Percentiles rank a stretch among this genome's conserved stretches.
phyloP scores from a whole-genome alignment of 2,888 invertebrate genomes.

The Epinotia nisella region DNA sequence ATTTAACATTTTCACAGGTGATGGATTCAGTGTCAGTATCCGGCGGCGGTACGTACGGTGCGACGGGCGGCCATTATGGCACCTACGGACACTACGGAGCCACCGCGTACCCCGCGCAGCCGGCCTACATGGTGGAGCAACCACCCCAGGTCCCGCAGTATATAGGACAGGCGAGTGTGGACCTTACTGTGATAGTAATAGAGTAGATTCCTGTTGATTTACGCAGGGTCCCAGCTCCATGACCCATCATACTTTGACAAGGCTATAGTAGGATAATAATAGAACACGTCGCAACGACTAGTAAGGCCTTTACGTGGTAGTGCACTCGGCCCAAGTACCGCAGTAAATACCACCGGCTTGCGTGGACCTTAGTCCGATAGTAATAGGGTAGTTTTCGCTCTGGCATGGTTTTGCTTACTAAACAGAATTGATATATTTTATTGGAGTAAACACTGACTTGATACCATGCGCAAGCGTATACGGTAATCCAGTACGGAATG shows the following conservation, averaged over 20 bases:
- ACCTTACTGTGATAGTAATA: neutral
- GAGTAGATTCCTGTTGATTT: neutral
- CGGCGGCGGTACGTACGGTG: conserved; percentile 72
- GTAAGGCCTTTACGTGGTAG: conserved; percentile 70
- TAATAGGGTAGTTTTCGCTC: neutral
- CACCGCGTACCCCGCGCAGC: conserved; percentile 75
- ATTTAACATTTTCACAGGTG: conserved; percentile 62
- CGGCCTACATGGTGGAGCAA: conserved; percentile 79
- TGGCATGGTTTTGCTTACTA: no score
- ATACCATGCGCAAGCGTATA: neutral
- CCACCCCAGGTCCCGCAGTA: conserved; percentile 77
- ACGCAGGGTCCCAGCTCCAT: no score
- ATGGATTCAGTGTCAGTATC: conserved; percentile 80
- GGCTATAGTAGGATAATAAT: no score
- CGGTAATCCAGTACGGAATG: neutral
- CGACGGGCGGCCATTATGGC: conserved; percentile 75
- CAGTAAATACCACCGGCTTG: conserved; percentile 80
- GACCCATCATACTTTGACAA: no score
- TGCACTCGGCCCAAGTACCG: conserved; percentile 73
- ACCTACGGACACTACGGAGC: conserved; percentile 81
- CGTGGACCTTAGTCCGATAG: neutral
- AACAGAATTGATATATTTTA: neutral
- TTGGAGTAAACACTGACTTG: neutral
- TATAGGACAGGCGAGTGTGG: conserved; percentile 72
- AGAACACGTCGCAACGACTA: no score